These are phyloP conservation scores for Henricia sp. DNA, from an alignment of 53 echinoderm and acorn worm genomes.

Conservation along the genomic window DNA sequence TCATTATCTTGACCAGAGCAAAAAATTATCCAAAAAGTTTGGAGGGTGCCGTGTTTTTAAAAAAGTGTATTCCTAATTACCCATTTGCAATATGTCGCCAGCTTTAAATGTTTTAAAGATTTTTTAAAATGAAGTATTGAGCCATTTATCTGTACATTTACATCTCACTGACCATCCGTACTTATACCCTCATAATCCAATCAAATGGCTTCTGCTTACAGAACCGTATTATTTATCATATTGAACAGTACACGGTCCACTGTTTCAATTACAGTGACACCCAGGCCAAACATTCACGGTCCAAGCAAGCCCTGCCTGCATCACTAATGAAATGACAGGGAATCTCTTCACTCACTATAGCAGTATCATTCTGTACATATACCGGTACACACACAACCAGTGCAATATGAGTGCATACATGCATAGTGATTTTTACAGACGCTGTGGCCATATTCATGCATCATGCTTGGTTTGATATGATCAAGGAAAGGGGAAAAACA, in stretches of 20 bases:
- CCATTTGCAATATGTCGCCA: too few relatives aligned
- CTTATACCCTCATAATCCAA: constrained; percentile 13
- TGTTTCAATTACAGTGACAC: constrained; percentile 52
- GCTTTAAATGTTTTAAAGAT: too few relatives aligned
- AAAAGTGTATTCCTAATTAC: too few relatives aligned
- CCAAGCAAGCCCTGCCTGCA: not conserved
- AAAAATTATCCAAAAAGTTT: too few relatives aligned
- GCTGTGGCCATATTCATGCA: not conserved
- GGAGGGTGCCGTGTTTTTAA: too few relatives aligned
- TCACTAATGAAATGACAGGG: constrained; percentile 4
- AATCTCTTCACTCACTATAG: not conserved
- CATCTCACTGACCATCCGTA: too few relatives aligned
- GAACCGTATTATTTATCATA: constrained; percentile 17
- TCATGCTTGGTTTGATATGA: constrained; percentile 16
- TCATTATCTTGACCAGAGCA: too few relatives aligned
- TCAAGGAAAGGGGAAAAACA: constrained; percentile 4
- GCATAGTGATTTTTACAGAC: too few relatives aligned
- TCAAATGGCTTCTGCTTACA: not conserved
- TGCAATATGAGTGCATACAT: constrained; percentile 1
- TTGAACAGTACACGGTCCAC: too few relatives aligned
- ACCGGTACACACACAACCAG: not conserved
- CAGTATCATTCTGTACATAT: not conserved
- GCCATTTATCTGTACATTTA: too few relatives aligned
- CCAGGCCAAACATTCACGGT: not conserved
- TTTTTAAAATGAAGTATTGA: too few relatives aligned